A percentile compares a stretch with the other conserved stretches of the same genome.
These are phyloP conservation scores for Pontoporia blainvillei DNA, from an alignment of 2,113 vertebrate genomes.

Conservation along the genomic window DNA sequence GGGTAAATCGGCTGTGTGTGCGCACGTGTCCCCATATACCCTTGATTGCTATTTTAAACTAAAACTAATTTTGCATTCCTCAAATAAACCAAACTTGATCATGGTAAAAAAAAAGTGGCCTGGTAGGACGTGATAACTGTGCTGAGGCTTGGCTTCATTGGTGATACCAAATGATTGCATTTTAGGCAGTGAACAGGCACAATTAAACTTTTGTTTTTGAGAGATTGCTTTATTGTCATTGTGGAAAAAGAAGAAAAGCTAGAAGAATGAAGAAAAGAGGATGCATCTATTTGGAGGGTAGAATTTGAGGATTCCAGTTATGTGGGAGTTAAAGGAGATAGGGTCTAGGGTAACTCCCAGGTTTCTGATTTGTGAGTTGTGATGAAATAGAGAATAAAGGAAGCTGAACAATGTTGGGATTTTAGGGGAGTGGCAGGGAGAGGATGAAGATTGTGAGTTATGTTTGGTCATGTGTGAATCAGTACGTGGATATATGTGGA, in stretches of 20 bases:
- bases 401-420: neutral
- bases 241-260: neutral
- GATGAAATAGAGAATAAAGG: neutral
- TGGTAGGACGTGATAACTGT: neutral
- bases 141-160: neutral
- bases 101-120: neutral
- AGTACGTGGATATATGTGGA: neutral
- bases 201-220: neutral
- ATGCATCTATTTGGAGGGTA: neutral
- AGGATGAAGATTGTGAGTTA: neutral
- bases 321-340: neutral
- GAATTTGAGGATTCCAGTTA: neutral
- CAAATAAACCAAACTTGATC: neutral
- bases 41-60: too few relatives aligned
- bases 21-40: too few relatives aligned
- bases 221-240: neutral
- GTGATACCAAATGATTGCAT: neutral
- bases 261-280: neutral
- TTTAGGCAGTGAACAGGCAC: neutral
- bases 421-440: neutral
- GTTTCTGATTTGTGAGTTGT: neutral
- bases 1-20: too few relatives aligned
- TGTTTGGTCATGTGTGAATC: neutral
- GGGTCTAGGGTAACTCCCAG: neutral
- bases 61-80: neutral